Percentiles rank a stretch among this genome's conserved stretches.
Evolutionary conservation across 64 coral and sea anemone genomes (phyloP).

Genomic region (Dendrophyllia cribrosa): DNA sequence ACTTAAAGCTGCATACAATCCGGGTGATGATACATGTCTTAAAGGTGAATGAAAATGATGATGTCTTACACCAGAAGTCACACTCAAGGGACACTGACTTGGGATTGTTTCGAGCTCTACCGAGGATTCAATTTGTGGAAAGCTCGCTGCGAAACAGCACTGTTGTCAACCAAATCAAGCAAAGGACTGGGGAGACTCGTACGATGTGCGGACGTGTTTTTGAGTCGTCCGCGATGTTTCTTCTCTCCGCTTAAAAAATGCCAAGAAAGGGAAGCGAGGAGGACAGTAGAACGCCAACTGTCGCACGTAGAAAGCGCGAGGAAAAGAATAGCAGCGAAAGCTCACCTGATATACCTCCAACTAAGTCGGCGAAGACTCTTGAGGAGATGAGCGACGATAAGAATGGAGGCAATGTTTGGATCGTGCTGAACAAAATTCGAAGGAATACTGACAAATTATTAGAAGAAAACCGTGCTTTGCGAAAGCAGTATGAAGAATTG

Average conservation of each 20-base stretch:
- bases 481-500: neutral
- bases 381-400: neutral
- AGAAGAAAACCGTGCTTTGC: neutral
- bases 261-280: neutral
- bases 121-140: too few relatives aligned
- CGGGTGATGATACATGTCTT: too few relatives aligned
- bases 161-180: too few relatives aligned
- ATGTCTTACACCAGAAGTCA: too few relatives aligned
- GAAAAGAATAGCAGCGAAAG: neutral
- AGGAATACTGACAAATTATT: neutral
- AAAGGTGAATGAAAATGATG: too few relatives aligned
- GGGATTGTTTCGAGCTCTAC: too few relatives aligned
- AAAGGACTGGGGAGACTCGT: neutral
- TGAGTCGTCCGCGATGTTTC: too few relatives aligned
- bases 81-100: too few relatives aligned
- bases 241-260: too few relatives aligned
- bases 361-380: neutral
- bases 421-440: neutral
- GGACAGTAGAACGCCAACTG: neutral
- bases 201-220: neutral
- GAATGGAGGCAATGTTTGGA: neutral
- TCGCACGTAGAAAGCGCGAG: neutral
- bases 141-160: too few relatives aligned
- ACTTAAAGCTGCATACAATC: too few relatives aligned
- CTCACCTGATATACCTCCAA: neutral